These are phyloP conservation scores for Acipenser transmontanus DNA, from an alignment of 2,797 vertebrate genomes.

Conservation along the genomic window DNA sequence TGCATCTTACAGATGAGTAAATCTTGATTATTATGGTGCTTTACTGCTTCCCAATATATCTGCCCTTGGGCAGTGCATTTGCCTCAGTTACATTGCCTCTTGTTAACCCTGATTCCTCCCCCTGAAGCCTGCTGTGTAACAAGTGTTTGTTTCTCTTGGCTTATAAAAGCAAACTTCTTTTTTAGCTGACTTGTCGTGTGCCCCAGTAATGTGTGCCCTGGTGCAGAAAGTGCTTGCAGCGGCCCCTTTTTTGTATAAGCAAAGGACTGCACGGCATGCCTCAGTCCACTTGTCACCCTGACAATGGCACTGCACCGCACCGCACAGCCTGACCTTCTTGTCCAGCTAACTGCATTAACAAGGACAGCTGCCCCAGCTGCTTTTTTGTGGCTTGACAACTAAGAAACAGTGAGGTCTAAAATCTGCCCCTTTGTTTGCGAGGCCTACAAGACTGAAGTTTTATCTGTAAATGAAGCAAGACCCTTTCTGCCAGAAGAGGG, in stretches of 20 bases:
- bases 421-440: constrained; percentile 65
- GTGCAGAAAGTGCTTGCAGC: constrained; percentile 29
- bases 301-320: constrained; percentile 63
- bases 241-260: constrained; percentile 24
- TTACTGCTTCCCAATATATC: constrained; percentile 21
- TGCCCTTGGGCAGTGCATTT: constrained; percentile 24
- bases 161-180: constrained; percentile 51
- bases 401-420: constrained; percentile 64
- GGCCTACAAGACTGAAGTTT: constrained; percentile 82
- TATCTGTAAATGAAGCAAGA: constrained; percentile 94
- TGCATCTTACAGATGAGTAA: neutral
- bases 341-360: constrained; percentile 85
- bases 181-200: constrained; percentile 18
- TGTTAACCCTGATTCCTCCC: constrained; percentile 5
- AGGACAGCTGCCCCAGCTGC: constrained; percentile 85
- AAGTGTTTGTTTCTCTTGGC: constrained; percentile 32
- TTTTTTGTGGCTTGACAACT: constrained; percentile 59
- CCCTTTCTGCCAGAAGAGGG: constrained; percentile 79
- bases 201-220: constrained; percentile 23
- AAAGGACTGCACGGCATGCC: constrained; percentile 41
- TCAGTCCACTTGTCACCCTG: constrained; percentile 51
- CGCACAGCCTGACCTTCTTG: constrained; percentile 80
- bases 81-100: constrained; percentile 7
- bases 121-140: constrained; percentile 7
- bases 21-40: neutral